Evolutionary conservation across 2,113 vertebrate species (phyloP), one percentile per base, ranked within the genome.

Genomic region (Epinephelus lanceolatus): DNA sequence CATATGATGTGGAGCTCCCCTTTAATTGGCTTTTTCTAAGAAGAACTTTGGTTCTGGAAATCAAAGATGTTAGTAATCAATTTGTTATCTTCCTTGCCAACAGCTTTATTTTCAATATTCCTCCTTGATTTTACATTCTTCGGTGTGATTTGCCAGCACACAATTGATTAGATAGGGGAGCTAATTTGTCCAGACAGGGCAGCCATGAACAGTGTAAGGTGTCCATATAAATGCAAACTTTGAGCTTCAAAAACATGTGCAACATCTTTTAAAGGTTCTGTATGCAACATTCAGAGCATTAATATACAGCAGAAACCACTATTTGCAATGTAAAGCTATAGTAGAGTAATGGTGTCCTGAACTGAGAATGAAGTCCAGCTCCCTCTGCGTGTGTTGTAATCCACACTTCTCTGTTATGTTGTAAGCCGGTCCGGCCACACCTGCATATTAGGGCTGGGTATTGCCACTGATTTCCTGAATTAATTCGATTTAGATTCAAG

Each of bases 51-150:
- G 6, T 60, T 70, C 30, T 40, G 15, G 61, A 53, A 85, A 55
- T 76, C 55, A 71, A 85, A 76, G 21, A 42, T 5, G 30, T 73
- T 65, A 61, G 11, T 66, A 72, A 84, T 56, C 30, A 33, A 42
- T 68, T 57, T 10, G 45, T 33, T n/a, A n/a, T 45, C 68, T 62
- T 18, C 13, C 0, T 21, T 53, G 12, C 10, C 25, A 73, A 40
- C 45, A 45, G 17, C 53, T 55, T 60, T 62, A 42, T 45, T 69
- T 76, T 72, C 25, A 57, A 37, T 40, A 21, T 33, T 25, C 1
- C 4, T 30, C 15, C 25, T 13, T 52, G 12, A 57, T 70, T 73
- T 67, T 47, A 75, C 9, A 0, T 2, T 47, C 37, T 19, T 42
- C 25, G 27, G 33, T 49, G 18, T 30, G 21, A 63, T 63, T 57